Percentiles rank a stretch among this genome's conserved stretches.
Conservation (phyloP, 2,888 invertebrate genomes). For the Girardia tigrina region DNA sequence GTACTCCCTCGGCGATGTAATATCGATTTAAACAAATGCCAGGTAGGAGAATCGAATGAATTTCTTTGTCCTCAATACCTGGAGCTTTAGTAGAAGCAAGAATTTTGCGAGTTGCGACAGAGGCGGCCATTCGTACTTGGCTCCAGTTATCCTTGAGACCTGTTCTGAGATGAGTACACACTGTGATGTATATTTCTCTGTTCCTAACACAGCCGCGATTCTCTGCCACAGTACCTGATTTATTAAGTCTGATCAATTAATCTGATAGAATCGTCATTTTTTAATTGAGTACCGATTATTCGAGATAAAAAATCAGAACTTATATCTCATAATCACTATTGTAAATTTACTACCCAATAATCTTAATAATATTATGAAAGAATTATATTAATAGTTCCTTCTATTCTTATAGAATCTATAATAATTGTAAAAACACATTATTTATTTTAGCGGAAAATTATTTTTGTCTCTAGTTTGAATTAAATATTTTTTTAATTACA, state of each 20-base stretch:
- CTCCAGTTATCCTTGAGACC: conserved; percentile 55
- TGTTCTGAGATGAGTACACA: conserved; percentile 50
- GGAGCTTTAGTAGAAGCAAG: conserved; percentile 7
- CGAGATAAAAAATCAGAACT: no score
- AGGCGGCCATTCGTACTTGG: conserved; percentile 54
- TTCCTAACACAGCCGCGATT: conserved; percentile 24
- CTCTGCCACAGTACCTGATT: conserved; percentile 13
- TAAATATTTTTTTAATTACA: no score
- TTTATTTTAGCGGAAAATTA: no score
- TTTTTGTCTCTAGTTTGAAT: no score
- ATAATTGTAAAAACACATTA: no score
- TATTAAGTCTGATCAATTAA: background rate
- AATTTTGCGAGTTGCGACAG: conserved; percentile 53
- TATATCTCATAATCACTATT: no score
- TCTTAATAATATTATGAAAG: no score
- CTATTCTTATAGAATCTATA: no score
- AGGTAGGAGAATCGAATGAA: conserved; percentile 52
- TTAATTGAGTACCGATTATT: no score
- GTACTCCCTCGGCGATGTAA: conserved; percentile 55
- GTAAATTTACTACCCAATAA: no score
- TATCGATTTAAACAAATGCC: conserved; percentile 55
- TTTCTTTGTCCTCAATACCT: conserved; percentile 40
- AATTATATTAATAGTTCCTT: no score
- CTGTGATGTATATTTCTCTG: conserved; percentile 39
- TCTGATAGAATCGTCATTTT: no score